Evolutionary conservation across 53 echinoderm and acorn worm genomes (phyloP).

Genomic region (Glandiceps talaboti): DNA sequence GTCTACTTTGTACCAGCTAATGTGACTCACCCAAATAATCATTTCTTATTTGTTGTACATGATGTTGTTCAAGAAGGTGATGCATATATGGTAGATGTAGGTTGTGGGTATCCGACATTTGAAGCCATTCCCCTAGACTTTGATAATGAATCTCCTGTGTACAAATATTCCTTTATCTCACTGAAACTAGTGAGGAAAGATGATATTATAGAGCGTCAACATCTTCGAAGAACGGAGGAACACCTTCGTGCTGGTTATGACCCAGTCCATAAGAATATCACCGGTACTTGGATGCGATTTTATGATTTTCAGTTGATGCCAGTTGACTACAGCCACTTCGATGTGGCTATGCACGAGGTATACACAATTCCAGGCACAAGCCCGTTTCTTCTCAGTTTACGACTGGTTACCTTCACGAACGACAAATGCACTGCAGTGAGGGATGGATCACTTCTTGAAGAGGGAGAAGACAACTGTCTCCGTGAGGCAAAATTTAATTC

Average conservation of each 20-base stretch:
- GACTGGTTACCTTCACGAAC: slow-evolving; percentile 10
- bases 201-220: slow-evolving; percentile 11
- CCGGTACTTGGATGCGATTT: neutral
- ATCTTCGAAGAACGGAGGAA: slow-evolving; percentile 10
- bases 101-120: slow-evolving; percentile 14
- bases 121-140: slow-evolving; percentile 27
- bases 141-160: slow-evolving; percentile 20
- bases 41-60: slow-evolving; percentile 13
- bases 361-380: slow-evolving; percentile 6
- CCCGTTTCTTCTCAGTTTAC: neutral
- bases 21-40: slow-evolving; percentile 5
- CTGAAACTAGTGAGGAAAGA: slow-evolving; percentile 15
- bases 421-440: slow-evolving; percentile 11
- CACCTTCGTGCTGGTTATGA: neutral
- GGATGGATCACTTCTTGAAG: slow-evolving; percentile 6
- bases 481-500: neutral
- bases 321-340: slow-evolving; percentile 8
- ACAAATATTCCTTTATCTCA: slow-evolving; percentile 19
- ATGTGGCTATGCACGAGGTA: neutral
- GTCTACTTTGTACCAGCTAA: slow-evolving; percentile 5
- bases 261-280: neutral
- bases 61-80: slow-evolving; percentile 15
- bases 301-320: neutral
- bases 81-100: slow-evolving; percentile 19
- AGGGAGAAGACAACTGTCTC: slow-evolving; percentile 3